Conservation (phyloP, 35 echinoderm and acorn worm species). For the Ptychodera flava region DNA sequence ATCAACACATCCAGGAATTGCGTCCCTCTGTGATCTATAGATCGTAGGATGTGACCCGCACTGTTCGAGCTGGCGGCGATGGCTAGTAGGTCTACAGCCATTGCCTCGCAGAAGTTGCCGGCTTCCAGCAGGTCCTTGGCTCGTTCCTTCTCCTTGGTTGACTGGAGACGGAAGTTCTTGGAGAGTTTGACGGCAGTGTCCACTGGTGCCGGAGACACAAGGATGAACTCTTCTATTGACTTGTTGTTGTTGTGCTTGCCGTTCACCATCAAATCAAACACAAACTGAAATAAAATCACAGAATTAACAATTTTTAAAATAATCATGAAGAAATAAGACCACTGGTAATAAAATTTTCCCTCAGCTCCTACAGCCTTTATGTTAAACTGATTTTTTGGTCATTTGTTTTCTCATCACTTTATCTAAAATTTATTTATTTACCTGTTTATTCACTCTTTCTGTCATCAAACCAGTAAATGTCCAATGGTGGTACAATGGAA, state of each 20-base stretch:
- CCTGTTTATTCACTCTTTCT: too few species aligned
- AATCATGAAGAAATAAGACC: too few species aligned
- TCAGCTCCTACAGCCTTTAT: too few species aligned
- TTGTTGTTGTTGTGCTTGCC: constrained; percentile 70
- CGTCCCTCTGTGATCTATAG: constrained; percentile 62
- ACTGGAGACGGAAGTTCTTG: constrained; percentile 62
- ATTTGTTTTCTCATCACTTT: too few species aligned
- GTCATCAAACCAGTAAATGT: too few species aligned
- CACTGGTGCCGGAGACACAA: constrained; percentile 78
- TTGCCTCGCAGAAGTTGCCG: constrained; percentile 63
- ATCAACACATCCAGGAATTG: constrained; percentile 83
- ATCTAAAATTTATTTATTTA: too few species aligned
- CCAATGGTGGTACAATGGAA: too few species aligned
- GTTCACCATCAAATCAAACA: constrained; percentile 97
- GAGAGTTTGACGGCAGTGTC: constrained; percentile 87
- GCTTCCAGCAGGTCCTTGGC: constrained; percentile 87
- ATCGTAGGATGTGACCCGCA: constrained; percentile 62
- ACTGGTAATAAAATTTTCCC: too few species aligned
- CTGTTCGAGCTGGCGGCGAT: constrained; percentile 59
- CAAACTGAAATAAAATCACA: constrained; percentile 57
- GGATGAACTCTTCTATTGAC: constrained; percentile 87
- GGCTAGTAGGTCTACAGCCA: constrained; percentile 87
- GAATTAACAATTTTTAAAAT: too few species aligned
- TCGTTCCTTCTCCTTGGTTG: constrained; percentile 74
- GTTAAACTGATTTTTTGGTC: too few species aligned